phyloP scores from a whole-genome alignment of 2,888 invertebrate species.

The Nudaria mundana region DNA sequence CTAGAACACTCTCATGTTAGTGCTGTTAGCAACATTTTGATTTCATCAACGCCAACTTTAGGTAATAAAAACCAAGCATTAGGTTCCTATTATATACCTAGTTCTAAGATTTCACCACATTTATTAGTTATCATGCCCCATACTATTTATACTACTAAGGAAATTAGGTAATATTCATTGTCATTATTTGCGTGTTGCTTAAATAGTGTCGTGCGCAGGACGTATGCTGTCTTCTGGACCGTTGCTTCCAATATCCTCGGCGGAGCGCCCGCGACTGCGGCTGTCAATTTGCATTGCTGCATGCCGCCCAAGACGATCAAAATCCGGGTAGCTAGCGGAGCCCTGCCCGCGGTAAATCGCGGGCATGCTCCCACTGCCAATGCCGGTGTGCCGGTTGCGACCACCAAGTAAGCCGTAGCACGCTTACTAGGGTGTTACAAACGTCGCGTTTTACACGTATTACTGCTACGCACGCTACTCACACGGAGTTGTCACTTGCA shows the following conservation, averaged over 20 bases:
- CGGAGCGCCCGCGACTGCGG: slow-evolving; percentile 91
- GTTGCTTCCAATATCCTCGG: slow-evolving; percentile 93
- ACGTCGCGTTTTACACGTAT: slow-evolving; percentile 36
- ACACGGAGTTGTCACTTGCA: slow-evolving; percentile 35
- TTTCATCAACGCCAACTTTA: no score
- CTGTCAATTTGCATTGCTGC: slow-evolving; percentile 94
- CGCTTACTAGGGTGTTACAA: slow-evolving; percentile 61
- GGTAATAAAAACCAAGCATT: no score
- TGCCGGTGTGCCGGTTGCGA: slow-evolving; percentile 74
- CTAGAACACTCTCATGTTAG: slow-evolving; percentile 1
- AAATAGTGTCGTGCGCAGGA: slow-evolving; percentile 82
- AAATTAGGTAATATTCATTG: slow-evolving; percentile 17
- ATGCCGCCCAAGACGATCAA: slow-evolving; percentile 87
- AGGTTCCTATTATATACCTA: neutral
- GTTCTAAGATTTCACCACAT: slow-evolving; percentile 4
- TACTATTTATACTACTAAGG: slow-evolving; percentile 11
- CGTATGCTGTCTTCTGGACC: slow-evolving; percentile 93
- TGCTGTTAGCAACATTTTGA: no score
- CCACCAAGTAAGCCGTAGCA: slow-evolving; percentile 77
- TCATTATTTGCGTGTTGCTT: slow-evolving; percentile 61
- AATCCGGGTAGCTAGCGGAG: slow-evolving; percentile 81
- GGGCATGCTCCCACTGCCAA: slow-evolving; percentile 75
- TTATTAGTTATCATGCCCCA: slow-evolving; percentile 14
- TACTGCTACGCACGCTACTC: slow-evolving; percentile 43
- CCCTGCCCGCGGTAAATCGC: slow-evolving; percentile 71